Percentiles rank a stretch among this genome's conserved stretches.
Conservation (phyloP, 2,797 vertebrate genomes). For the Botia almorhae region DNA sequence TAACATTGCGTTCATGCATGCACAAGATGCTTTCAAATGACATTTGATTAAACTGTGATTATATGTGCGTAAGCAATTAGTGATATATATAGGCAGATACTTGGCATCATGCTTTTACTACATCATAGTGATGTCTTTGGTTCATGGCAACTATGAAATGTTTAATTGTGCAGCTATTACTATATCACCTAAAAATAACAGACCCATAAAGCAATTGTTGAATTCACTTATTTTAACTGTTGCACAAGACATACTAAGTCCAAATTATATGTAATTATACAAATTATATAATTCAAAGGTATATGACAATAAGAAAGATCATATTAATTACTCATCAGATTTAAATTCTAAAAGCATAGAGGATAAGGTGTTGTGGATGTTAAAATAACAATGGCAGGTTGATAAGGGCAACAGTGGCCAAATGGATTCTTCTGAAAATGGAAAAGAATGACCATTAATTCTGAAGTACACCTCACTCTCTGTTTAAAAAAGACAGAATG, state of each 20-base stretch:
- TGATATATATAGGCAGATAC: slow-evolving; percentile 1
- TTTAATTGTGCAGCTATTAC: neutral
- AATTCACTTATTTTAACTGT: neutral
- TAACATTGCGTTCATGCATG: slow-evolving; percentile 31
- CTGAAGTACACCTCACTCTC: neutral
- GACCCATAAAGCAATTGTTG: slow-evolving; percentile 3
- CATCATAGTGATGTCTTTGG: slow-evolving; percentile 14
- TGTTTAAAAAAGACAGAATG: neutral
- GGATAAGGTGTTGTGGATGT: no score
- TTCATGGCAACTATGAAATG: neutral
- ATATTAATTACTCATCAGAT: no score
- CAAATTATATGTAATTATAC: no score
- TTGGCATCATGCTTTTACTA: slow-evolving; percentile 12
- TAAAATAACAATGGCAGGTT: no score
- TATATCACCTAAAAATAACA: neutral
- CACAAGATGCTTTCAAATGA: slow-evolving; percentile 32
- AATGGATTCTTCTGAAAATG: no score
- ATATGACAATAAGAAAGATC: no score
- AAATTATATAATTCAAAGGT: no score
- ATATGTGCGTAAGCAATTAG: slow-evolving; percentile 15
- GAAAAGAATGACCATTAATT: no score
- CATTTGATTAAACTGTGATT: slow-evolving; percentile 44
- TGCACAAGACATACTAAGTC: no score
- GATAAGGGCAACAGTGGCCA: no score
- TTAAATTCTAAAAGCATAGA: no score